Conservation (phyloP, 2,113 vertebrate species). For the Pseudorectes ferrugineus region DNA sequence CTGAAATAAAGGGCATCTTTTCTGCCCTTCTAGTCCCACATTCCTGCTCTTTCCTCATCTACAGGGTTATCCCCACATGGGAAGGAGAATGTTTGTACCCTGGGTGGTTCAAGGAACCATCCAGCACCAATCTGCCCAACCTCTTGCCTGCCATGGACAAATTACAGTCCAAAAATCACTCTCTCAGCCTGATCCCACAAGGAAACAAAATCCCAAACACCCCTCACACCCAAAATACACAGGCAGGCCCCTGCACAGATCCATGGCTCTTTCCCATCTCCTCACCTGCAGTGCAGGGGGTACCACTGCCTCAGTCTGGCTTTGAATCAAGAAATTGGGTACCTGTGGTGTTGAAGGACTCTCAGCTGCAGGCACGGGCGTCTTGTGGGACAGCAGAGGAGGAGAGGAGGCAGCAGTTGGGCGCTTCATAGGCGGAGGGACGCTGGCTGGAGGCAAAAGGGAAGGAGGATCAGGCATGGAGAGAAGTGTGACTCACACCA, state of each 20-base stretch:
- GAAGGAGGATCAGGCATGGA: background rate
- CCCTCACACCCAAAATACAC: background rate
- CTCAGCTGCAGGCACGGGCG: background rate
- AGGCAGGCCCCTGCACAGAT: background rate
- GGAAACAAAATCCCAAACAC: background rate
- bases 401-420: constrained; percentile 54
- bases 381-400: constrained; percentile 70
- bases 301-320: background rate
- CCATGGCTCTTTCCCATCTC: background rate
- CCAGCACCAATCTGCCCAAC: background rate
- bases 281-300: accelerated
- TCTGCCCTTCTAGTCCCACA: background rate
- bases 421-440: constrained; percentile 79
- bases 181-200: background rate
- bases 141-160: background rate
- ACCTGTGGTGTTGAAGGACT: constrained; percentile 19
- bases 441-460: constrained; percentile 62
- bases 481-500: background rate
- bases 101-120: background rate
- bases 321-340: background rate
- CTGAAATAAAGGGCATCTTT: background rate
- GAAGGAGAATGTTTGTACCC: background rate
- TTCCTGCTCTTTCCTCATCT: background rate
- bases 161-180: background rate
- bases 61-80: background rate